Percentiles rank a stretch among this genome's conserved stretches.
These are phyloP conservation scores for Prosapia bicincta DNA, from an alignment of 2,888 invertebrate species.

Conservation along the genomic window DNA sequence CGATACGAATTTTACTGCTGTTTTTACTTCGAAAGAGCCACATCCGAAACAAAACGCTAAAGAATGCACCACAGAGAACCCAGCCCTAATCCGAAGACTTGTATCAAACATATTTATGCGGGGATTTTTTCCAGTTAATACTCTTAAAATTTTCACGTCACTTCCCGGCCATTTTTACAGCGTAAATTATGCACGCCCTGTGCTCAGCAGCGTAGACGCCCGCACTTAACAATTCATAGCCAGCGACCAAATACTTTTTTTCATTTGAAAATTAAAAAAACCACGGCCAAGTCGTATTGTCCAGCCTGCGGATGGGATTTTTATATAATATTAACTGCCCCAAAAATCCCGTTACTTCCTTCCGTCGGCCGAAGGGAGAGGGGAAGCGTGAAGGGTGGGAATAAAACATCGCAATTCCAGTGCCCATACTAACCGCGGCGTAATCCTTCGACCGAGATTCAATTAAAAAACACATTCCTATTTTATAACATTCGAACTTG, in stretches of 20 bases:
- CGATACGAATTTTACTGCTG: no score
- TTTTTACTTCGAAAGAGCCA: no score
- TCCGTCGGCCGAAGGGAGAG: background rate
- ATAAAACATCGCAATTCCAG: background rate
- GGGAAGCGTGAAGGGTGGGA: background rate
- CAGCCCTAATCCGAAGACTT: background rate
- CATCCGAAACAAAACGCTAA: no score
- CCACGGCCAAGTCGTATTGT: conserved; percentile 2
- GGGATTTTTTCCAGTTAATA: background rate
- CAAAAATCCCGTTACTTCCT: conserved; percentile 20
- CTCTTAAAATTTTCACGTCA: conserved; percentile 17
- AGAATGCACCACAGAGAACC: no score
- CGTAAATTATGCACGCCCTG: conserved; percentile 12
- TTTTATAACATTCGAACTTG: no score
- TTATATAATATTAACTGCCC: conserved; percentile 18
- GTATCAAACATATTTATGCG: background rate
- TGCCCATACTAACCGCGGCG: background rate
- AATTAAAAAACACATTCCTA: background rate
- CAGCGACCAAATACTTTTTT: conserved; percentile 6
- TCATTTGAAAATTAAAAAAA: conserved; percentile 8
- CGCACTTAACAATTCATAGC: conserved; percentile 20
- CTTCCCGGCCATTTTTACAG: conserved; percentile 25
- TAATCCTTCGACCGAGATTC: background rate
- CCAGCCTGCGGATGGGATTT: conserved; percentile 18
- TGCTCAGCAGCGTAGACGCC: background rate